Conservation (phyloP, 1,140 invertebrate species). For the Pachyrhynchus sulphureomaculatus region DNA sequence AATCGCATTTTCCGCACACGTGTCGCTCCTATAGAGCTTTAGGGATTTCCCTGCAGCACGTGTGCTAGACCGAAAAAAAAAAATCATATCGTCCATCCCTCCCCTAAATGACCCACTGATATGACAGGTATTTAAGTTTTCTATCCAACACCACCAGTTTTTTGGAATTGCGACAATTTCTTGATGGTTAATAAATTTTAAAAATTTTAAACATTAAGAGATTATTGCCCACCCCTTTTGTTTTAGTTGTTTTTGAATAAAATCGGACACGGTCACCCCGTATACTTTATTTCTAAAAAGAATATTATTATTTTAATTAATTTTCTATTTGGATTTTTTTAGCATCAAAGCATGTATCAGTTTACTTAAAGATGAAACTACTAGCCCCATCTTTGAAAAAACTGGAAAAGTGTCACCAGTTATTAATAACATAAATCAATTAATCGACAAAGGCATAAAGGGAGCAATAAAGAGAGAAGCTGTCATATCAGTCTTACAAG, state of each 20-base stretch:
- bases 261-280: not conserved
- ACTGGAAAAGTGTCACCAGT: slow-evolving; percentile 55
- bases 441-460: slow-evolving; percentile 69
- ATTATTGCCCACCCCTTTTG: no score
- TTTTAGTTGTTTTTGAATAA: not conserved
- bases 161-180: no score
- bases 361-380: slow-evolving; percentile 57
- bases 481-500: slow-evolving; percentile 64
- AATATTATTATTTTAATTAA: not conserved
- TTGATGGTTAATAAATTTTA: no score
- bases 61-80: no score
- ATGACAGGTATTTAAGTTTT: no score
- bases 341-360: slow-evolving; percentile 57
- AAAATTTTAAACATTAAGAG: no score
- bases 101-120: no score
- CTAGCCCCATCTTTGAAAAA: slow-evolving; percentile 57
- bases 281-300: not conserved
- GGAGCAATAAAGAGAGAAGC: slow-evolving; percentile 71
- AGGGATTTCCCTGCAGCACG: no score
- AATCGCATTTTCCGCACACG: no score
- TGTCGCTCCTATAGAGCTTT: no score
- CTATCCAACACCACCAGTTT: no score
- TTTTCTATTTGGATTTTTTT: slow-evolving; percentile 42
- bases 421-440: slow-evolving; percentile 59
- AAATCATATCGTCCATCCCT: no score